Conservation (phyloP, 1,140 invertebrate species). For the Zaprionus camerounensis region DNA sequence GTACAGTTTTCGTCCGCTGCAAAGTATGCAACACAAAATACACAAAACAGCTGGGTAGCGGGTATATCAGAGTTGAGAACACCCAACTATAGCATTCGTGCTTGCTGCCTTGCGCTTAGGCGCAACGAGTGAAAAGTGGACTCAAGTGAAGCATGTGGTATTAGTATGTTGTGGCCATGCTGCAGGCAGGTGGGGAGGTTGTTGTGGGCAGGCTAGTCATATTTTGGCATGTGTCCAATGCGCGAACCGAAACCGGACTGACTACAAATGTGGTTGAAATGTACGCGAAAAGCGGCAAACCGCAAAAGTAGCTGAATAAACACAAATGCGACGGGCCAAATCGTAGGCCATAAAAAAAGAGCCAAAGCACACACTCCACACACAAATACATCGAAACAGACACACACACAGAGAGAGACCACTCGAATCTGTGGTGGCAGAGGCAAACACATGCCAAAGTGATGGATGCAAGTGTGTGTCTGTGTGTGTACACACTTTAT, state of each 20-base stretch:
- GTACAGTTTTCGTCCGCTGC: no score
- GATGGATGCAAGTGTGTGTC: conserved; percentile 52
- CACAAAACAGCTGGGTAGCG: no score
- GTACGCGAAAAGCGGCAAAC: conserved; percentile 79
- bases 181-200: background rate
- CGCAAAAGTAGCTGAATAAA: conserved; percentile 81
- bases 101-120: conserved; percentile 48
- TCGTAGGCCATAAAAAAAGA: conserved; percentile 48
- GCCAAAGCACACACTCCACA: conserved; percentile 20
- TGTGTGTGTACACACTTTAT: conserved; percentile 13
- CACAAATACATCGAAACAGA: background rate
- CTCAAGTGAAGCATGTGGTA: conserved; percentile 44
- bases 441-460: conserved; percentile 61
- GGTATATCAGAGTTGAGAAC: no score
- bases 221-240: conserved; percentile 70
- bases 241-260: conserved; percentile 59
- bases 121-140: conserved; percentile 31
- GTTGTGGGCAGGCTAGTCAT: background rate
- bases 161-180: conserved; percentile 16
- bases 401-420: background rate
- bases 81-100: no score
- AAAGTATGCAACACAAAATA: no score
- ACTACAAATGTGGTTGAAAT: conserved; percentile 81
- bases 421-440: conserved; percentile 22
- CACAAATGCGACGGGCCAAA: conserved; percentile 76